Percentiles rank a stretch among this genome's conserved stretches.
These are phyloP conservation scores for Turdus rufiventris DNA, from an alignment of 2,113 vertebrate species.

Conservation along the genomic window DNA sequence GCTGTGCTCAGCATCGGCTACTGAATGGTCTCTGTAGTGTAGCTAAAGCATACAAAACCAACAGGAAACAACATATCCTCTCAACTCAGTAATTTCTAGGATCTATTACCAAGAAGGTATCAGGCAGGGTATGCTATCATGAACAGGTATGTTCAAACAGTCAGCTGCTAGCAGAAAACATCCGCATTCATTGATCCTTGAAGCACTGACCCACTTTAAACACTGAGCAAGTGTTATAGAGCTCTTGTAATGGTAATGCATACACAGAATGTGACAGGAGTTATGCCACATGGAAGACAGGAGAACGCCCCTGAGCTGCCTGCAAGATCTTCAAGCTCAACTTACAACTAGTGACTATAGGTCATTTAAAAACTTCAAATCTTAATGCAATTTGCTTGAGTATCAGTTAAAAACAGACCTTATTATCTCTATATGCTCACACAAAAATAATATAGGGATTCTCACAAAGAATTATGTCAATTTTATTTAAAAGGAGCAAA, in stretches of 20 bases:
- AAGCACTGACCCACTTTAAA: not conserved
- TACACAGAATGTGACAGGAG: not conserved
- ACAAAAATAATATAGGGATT: not conserved
- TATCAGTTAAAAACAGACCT: not conserved
- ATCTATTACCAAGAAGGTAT: not conserved
- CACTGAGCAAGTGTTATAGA: accelerated
- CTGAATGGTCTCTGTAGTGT: not conserved
- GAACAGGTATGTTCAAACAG: accelerated
- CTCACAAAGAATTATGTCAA: accelerated
- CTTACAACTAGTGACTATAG: accelerated
- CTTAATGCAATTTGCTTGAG: not conserved
- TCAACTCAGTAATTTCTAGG: accelerated
- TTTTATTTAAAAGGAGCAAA: not conserved
- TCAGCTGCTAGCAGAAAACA: not conserved
- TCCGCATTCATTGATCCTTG: not conserved
- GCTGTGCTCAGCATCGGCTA: not conserved
- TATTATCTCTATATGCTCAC: not conserved
- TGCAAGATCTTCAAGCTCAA: not conserved
- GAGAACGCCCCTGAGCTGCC: not conserved
- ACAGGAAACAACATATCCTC: accelerated
- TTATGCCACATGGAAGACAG: not conserved
- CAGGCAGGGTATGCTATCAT: not conserved
- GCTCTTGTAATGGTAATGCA: not conserved
- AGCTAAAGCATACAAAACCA: not conserved
- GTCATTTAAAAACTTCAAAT: not conserved